Base-by-base conservation (phyloP, 2,888 invertebrate species). In the Parnassius smintheus region DNA sequence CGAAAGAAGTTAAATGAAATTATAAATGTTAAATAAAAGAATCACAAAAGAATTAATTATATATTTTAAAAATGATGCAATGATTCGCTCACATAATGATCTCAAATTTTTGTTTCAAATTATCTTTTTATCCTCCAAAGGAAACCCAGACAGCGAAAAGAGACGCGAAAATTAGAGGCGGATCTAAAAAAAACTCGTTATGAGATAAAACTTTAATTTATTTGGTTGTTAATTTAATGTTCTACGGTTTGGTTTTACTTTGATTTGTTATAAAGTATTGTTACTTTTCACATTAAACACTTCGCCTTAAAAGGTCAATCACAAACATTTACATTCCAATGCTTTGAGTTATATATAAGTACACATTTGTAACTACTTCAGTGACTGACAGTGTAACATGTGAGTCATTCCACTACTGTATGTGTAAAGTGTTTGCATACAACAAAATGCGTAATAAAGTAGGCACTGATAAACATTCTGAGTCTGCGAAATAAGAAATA, bases 281-380 rank as follows among this genome's bases (percentile, higher is more conserved):
- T 78, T 77, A 78, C 72, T 70, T 66, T 65, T 73, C 74, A 70
- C 74, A 73, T 76, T 65, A 25, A 58, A 54, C 70, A 65, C 76
- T 70, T 70, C 75, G 71, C 80, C 81, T 83, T 81, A 81, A 81
- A 55, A 82, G 80, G 80, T 80, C 81, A 81, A 82, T 80, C 77
- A 75, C 76, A 74, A 74, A 72, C 75, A 77, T 80, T 80, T 82
- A 80, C 82, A 84, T 82, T 80, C 80, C 78, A 66, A 69, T 58
- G 70, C 67, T 75, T 74, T 74, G 73, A 72, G 70, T 70, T 75
- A 72, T 68, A 66, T 59, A 18, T 18, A 18, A 18, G 18, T 18
- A 64, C 61, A 67, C 66, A 54, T 65, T 65, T 62, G 70, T 73
- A 68, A 69, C 69, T 70, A 72, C 72, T 73, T 70, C 71, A 68